Conservation (phyloP, 2,888 invertebrate species). For the Drosophila borealis region DNA sequence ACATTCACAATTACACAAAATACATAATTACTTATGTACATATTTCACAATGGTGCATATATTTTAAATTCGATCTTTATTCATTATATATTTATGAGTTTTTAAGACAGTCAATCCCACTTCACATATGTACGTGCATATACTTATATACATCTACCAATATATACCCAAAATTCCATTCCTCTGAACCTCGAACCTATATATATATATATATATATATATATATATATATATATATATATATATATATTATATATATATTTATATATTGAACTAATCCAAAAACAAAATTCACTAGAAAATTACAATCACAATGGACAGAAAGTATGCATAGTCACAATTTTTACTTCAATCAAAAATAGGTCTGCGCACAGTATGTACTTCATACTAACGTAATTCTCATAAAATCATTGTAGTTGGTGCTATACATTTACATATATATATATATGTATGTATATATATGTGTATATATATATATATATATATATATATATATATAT, state of each 20-base stretch:
- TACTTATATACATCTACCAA: neutral
- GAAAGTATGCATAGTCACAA: too few relatives aligned
- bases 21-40: slow-evolving; percentile 1
- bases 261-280: too few relatives aligned
- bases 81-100: slow-evolving; percentile 8
- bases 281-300: too few relatives aligned
- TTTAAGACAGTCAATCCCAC: slow-evolving; percentile 1
- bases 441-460: neutral
- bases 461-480: neutral
- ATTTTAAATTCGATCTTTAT: neutral
- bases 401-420: too few relatives aligned
- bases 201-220: neutral
- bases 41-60: slow-evolving; percentile 5
- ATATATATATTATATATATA: slow-evolving; percentile 1
- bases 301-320: too few relatives aligned
- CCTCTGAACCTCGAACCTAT: neutral
- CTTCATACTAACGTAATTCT: neutral
- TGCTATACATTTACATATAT: neutral
- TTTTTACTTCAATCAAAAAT: neutral
- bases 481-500: neutral
- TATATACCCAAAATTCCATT: slow-evolving; percentile 1
- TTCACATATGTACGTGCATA: neutral
- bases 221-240: neutral
- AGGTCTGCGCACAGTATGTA: neutral
- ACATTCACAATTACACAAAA: neutral